Conservation (phyloP, 2,888 invertebrate genomes). For the Frankliniella fusca region DNA sequence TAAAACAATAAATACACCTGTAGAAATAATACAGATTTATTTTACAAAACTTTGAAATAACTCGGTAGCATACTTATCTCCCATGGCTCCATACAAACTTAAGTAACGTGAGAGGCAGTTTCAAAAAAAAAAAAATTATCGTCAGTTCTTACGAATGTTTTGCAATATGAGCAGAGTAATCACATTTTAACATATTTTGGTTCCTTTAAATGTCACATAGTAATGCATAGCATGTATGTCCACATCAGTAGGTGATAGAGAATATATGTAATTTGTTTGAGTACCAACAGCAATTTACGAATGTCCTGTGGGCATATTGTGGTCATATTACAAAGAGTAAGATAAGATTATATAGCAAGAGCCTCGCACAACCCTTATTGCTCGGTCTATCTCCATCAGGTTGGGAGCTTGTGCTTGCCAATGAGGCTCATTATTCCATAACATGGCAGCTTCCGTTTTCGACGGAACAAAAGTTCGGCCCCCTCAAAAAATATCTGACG, state of each 20-base stretch:
- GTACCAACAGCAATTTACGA: too few species aligned
- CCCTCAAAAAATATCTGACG: background rate
- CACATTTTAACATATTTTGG: background rate
- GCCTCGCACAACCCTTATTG: too few species aligned
- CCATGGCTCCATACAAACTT: too few species aligned
- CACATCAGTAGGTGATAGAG: too few species aligned
- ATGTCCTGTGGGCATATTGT: too few species aligned
- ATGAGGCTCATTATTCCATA: background rate
- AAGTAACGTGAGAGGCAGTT: too few species aligned
- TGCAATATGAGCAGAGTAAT: background rate
- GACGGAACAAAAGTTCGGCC: background rate
- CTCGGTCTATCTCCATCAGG: too few species aligned
- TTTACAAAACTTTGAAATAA: background rate
- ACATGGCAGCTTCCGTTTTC: slow-evolving; percentile 8
- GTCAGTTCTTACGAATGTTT: background rate
- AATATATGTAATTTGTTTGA: too few species aligned
- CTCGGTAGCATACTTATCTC: too few species aligned
- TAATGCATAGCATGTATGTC: background rate
- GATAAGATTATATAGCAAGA: too few species aligned
- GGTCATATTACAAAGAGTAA: too few species aligned
- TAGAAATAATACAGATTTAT: background rate
- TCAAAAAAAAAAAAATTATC: too few species aligned
- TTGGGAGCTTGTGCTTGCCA: background rate
- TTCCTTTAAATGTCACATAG: background rate
- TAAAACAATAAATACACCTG: background rate